Evolutionary conservation across 1,140 invertebrate species (phyloP).

Genomic region (Drosophila baimaii): DNA sequence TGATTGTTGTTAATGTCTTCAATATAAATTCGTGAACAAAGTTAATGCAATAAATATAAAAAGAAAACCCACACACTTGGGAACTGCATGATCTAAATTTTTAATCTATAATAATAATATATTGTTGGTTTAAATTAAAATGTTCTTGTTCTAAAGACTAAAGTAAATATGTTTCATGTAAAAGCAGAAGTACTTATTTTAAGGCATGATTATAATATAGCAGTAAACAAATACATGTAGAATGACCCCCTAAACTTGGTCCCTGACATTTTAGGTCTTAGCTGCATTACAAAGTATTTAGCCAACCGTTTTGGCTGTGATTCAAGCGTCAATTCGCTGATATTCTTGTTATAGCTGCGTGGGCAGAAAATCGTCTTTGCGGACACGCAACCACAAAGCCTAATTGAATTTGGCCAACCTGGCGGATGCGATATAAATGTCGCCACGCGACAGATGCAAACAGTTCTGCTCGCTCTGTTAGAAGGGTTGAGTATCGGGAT

Average conservation of each 20-base stretch:
- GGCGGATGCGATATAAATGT: constrained; percentile 45
- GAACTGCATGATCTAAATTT: no score
- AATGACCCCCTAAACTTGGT: not conserved
- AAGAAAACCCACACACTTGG: no score
- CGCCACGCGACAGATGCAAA: constrained; percentile 5
- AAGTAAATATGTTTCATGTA: no score
- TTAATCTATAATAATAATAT: no score
- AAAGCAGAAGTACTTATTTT: no score
- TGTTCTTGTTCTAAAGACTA: no score
- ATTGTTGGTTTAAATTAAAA: no score
- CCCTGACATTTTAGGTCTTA: constrained; percentile 33
- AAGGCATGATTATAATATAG: no score
- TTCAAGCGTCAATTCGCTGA: constrained; percentile 25
- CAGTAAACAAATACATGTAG: no score
- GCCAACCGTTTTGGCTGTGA: constrained; percentile 17
- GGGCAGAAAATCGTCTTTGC: constrained; percentile 64
- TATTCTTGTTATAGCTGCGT: constrained; percentile 43
- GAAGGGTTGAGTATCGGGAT: constrained; percentile 20
- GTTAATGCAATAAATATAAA: no score
- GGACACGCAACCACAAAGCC: constrained; percentile 57
- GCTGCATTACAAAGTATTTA: constrained; percentile 22
- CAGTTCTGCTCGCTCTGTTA: constrained; percentile 35
- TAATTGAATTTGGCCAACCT: constrained; percentile 65
- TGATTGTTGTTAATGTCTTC: no score
- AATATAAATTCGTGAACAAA: no score